A percentile compares a stretch with the other conserved stretches of the same genome.
phyloP scores from a whole-genome alignment of 1,140 invertebrate species.

The Magallana gigas region DNA sequence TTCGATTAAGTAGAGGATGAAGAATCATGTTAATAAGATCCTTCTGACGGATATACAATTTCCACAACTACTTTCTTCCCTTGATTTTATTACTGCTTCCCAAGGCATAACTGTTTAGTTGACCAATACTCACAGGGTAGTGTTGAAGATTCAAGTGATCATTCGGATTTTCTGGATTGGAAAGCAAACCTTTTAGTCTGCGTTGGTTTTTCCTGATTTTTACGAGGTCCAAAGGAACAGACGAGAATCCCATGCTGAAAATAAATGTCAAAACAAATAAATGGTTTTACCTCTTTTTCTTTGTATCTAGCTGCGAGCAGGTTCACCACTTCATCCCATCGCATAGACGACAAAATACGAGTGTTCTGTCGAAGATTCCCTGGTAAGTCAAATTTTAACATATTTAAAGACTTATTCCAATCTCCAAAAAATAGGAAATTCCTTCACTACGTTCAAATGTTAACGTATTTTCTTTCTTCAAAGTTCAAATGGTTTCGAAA shows the following conservation, averaged over 20 bases:
- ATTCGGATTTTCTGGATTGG: constrained; percentile 14
- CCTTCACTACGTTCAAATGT: no score
- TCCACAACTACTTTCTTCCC: no score
- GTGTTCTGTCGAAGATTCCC: constrained; percentile 4
- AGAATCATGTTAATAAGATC: no score
- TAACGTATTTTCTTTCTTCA: no score
- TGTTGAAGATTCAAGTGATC: constrained; percentile 3
- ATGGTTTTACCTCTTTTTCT: constrained; percentile 11
- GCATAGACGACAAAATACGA: constrained; percentile 6
- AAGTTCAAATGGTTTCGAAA: no score
- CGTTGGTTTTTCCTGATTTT: constrained; percentile 20
- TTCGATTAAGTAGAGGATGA: no score
- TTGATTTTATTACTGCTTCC: no score
- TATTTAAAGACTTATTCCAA: background rate
- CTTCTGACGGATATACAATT: no score
- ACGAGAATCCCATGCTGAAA: background rate
- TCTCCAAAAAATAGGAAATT: no score
- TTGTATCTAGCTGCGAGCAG: background rate
- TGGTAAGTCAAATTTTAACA: constrained; percentile 5
- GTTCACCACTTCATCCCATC: constrained; percentile 11
- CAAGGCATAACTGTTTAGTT: no score
- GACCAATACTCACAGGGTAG: background rate
- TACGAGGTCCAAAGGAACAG: background rate
- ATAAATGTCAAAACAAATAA: background rate
- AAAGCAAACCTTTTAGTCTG: background rate